Evolutionary conservation across 2,113 vertebrate genomes (phyloP).

Genomic region (Gobius niger): DNA sequence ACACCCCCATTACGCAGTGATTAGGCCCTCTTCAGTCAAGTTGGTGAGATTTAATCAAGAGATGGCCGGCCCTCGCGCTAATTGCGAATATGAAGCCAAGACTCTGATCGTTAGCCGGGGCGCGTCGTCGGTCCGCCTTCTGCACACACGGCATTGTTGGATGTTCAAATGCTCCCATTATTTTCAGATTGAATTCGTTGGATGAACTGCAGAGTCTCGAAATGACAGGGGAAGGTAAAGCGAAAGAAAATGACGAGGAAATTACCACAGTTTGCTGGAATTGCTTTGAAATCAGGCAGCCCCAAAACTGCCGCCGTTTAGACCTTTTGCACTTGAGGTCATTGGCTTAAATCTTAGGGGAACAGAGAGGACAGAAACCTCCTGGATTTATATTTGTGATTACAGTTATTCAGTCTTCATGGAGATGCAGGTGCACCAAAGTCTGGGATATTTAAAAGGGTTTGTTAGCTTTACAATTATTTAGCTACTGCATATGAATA

Average conservation of each 20-base stretch:
- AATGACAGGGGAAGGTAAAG: slow-evolving; percentile 4
- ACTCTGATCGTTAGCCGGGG: slow-evolving; percentile 54
- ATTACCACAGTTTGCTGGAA: not conserved
- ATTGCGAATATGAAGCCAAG: slow-evolving; percentile 68
- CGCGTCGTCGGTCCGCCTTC: not conserved
- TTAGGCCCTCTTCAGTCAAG: slow-evolving; percentile 68
- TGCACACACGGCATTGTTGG: slow-evolving; percentile 10
- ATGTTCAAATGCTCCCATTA: slow-evolving; percentile 17
- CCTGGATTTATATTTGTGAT: no score
- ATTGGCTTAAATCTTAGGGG: not conserved
- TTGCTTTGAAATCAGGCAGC: not conserved
- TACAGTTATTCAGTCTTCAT: no score
- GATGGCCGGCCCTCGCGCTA: slow-evolving; percentile 49
- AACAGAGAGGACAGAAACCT: not conserved
- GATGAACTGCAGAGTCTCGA: slow-evolving; percentile 4
- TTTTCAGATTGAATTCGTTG: slow-evolving; percentile 14
- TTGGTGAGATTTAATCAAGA: slow-evolving; percentile 72
- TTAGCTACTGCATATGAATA: no score
- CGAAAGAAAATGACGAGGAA: not conserved
- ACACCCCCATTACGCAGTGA: slow-evolving; percentile 62
- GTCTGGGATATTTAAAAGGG: no score
- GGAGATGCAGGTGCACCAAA: no score
- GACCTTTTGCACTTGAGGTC: not conserved
- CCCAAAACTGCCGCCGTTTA: not conserved
- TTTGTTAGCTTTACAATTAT: no score